A percentile compares a stretch with the other conserved stretches of the same genome.
Conservation (phyloP, 1,140 invertebrate species). For the Bombus picipes region DNA sequence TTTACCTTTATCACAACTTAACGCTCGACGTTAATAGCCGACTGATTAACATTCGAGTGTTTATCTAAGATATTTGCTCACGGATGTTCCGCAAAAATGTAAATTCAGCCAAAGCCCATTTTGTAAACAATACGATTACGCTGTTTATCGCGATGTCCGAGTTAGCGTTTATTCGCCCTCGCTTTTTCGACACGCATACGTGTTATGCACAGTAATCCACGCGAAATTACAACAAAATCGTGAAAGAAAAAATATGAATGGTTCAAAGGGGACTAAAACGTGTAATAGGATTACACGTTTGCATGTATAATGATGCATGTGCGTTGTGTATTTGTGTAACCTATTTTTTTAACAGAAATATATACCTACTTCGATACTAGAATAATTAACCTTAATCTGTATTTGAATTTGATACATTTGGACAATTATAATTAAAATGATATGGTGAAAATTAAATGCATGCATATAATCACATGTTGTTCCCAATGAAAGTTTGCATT, state of each 20-base stretch:
- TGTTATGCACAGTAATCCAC: too few relatives aligned
- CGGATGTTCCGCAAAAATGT: neutral
- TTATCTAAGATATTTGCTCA: neutral
- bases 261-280: too few relatives aligned
- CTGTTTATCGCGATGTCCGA: neutral
- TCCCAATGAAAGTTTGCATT: too few relatives aligned
- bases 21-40: neutral
- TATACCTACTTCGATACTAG: too few relatives aligned
- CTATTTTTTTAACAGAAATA: neutral
- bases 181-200: neutral
- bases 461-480: too few relatives aligned
- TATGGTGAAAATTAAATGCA: too few relatives aligned
- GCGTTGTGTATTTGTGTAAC: neutral
- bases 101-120: neutral
- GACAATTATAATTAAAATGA: too few relatives aligned
- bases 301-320: neutral
- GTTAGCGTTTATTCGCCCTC: neutral
- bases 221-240: too few relatives aligned
- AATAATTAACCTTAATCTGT: too few relatives aligned
- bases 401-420: too few relatives aligned
- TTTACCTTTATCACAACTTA: neutral
- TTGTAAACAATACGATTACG: conserved; percentile 21
- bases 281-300: too few relatives aligned
- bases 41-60: conserved; percentile 2
- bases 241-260: too few relatives aligned